phyloP scores from a whole-genome alignment of 2,888 invertebrate genomes.

The Trachelus troglodyta region DNA sequence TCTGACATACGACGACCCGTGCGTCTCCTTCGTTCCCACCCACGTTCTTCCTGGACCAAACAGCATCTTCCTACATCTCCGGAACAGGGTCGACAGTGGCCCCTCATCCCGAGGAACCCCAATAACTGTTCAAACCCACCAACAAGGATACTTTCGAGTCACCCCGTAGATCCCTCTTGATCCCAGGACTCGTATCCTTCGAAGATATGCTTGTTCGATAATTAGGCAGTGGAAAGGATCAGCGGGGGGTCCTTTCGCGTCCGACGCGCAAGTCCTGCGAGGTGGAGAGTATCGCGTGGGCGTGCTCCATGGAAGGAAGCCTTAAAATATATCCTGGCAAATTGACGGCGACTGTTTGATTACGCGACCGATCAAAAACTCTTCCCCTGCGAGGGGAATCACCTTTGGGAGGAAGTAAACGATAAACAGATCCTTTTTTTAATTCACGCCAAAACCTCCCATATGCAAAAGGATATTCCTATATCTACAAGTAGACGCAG shows the following conservation, averaged over 20 bases:
- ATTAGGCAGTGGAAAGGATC: conserved; percentile 52
- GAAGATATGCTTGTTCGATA: conserved; percentile 51
- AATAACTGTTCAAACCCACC: neutral
- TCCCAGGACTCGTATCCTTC: conserved; percentile 9
- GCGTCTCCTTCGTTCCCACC: neutral
- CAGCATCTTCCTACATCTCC: neutral
- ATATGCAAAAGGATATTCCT: neutral
- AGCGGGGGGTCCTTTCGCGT: conserved; percentile 48
- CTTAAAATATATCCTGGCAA: conserved; percentile 48
- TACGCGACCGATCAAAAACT: conserved; percentile 39
- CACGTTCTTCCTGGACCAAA: neutral
- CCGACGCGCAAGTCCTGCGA: conserved; percentile 15
- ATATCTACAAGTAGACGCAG: neutral
- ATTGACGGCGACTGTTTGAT: conserved; percentile 55
- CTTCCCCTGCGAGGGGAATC: conserved; percentile 3
- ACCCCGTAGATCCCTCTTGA: neutral
- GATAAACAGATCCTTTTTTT: conserved; percentile 4
- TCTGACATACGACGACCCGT: neutral
- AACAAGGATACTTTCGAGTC: neutral
- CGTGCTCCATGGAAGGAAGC: conserved; percentile 34
- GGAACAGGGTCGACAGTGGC: neutral
- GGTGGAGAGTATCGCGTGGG: conserved; percentile 35
- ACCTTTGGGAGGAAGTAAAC: neutral
- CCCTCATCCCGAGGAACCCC: neutral
- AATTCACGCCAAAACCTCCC: neutral